Evolutionary conservation across 2,888 invertebrate genomes (phyloP).

Genomic region (Rhagium mordax): DNA sequence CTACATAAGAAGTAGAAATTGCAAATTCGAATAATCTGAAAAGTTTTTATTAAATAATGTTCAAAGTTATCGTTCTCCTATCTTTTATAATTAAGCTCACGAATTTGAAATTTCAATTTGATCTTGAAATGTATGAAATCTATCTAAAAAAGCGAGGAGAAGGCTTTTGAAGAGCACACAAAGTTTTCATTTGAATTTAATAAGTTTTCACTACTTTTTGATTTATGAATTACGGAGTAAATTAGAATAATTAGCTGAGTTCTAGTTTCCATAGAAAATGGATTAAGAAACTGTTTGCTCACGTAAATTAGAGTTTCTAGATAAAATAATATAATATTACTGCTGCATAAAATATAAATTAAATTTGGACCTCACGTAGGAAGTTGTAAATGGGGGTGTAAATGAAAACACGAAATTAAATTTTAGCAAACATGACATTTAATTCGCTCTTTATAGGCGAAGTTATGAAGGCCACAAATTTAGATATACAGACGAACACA

Average conservation of each 20-base stretch:
- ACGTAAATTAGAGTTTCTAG: not conserved
- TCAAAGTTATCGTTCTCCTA: slow-evolving; percentile 20
- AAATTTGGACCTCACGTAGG: not conserved
- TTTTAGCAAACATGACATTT: too few relatives aligned
- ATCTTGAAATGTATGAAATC: not conserved
- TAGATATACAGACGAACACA: too few relatives aligned
- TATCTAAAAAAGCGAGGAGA: not conserved
- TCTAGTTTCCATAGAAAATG: not conserved
- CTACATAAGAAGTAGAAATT: not conserved
- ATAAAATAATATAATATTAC: not conserved
- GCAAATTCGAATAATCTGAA: slow-evolving; percentile 9
- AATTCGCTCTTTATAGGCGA: too few relatives aligned
- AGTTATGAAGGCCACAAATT: too few relatives aligned
- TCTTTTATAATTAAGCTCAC: slow-evolving; percentile 23
- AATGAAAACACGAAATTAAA: too few relatives aligned
- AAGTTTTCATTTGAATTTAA: not conserved
- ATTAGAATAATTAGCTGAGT: not conserved
- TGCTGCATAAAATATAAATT: not conserved
- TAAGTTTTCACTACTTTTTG: slow-evolving; percentile 15
- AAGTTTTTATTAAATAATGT: slow-evolving; percentile 31
- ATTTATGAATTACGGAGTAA: not conserved
- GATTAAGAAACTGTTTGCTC: not conserved
- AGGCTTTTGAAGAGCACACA: not conserved
- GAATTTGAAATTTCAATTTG: slow-evolving; percentile 15
- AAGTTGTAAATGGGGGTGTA: too few relatives aligned